phyloP scores from a whole-genome alignment of 2,113 vertebrate genomes.

The Pterocles burchelli region DNA sequence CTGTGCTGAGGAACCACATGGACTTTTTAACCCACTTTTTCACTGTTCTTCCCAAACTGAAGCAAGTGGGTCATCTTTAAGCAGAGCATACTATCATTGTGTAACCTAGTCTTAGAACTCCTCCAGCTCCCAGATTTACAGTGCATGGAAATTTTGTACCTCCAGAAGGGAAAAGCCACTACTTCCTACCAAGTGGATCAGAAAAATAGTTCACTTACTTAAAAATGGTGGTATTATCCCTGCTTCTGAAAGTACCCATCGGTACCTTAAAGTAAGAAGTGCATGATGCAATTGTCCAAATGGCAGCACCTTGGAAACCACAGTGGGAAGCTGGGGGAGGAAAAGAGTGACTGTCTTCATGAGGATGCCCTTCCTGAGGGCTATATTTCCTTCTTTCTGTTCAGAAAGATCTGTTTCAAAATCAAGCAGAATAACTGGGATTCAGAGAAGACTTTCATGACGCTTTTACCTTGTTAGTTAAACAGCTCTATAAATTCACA shows the following conservation, averaged over 20 bases:
- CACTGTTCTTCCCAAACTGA: background rate
- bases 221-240: background rate
- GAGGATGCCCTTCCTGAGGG: background rate
- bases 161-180: background rate
- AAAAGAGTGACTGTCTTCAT: background rate
- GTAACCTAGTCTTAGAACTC: background rate
- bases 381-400: background rate
- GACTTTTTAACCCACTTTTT: background rate
- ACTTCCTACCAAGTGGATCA: background rate
- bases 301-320: background rate
- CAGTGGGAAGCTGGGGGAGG: background rate
- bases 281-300: background rate
- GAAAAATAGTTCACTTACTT: background rate
- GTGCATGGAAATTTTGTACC: background rate
- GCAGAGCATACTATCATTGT: background rate
- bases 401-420: background rate
- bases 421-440: background rate
- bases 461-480: background rate
- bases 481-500: background rate
- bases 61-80: background rate
- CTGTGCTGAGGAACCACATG: background rate
- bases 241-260: background rate
- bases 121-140: background rate
- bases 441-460: background rate
- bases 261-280: background rate